A percentile compares a stretch with the other conserved stretches of the same genome.
Evolutionary conservation across 2,113 vertebrate species (phyloP).

Genomic region (Corvus hawaiiensis): DNA sequence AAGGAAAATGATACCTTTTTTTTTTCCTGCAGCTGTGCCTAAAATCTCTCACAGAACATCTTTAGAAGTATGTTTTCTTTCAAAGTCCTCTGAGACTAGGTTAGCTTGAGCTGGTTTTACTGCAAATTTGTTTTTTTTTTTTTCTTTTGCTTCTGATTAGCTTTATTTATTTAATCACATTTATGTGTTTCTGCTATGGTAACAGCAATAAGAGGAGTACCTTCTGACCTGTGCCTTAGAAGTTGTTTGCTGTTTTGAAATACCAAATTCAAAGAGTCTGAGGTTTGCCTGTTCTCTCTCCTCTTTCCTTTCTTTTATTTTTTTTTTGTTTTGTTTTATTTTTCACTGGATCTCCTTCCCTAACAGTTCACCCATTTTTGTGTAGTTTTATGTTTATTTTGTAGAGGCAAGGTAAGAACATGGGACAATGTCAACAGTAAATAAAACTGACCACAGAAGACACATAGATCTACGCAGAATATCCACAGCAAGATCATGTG

Average conservation of each 20-base stretch:
- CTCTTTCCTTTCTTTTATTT: fast-evolving
- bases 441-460: not conserved
- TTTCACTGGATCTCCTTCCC: not conserved
- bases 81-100: conserved; percentile 6
- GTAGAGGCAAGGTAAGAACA: not conserved
- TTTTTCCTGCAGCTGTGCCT: conserved; percentile 17
- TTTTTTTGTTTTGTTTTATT: not conserved
- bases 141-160: conserved; percentile 20
- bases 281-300: not conserved
- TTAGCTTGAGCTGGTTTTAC: conserved; percentile 20
- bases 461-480: not conserved
- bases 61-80: conserved; percentile 48
- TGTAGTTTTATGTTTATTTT: not conserved
- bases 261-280: not conserved
- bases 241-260: not conserved
- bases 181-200: conserved; percentile 47
- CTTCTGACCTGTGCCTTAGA: not conserved
- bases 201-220: not conserved
- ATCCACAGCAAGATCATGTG: not conserved
- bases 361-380: not conserved
- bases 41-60: conserved; percentile 26
- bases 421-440: not conserved
- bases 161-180: conserved; percentile 52
- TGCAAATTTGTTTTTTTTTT: not conserved
- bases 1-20: not conserved